Conservation (phyloP, 2,888 invertebrate genomes). For the Pyralis farinalis region DNA sequence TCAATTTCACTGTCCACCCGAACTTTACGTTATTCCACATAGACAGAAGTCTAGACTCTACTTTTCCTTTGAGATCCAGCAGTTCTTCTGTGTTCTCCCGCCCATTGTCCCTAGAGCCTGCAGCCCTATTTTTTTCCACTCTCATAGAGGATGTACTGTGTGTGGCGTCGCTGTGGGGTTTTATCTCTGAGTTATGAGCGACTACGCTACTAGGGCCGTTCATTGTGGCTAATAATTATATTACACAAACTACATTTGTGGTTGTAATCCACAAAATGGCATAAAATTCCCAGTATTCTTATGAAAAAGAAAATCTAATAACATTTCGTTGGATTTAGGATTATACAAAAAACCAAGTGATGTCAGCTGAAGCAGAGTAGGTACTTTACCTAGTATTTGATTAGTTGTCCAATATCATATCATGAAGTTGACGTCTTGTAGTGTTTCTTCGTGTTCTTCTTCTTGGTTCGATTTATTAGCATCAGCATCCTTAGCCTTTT, state of each 20-base stretch:
- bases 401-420: too few relatives aligned
- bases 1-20: slow-evolving; percentile 90
- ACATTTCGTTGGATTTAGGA: neutral
- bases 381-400: too few relatives aligned
- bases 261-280: neutral
- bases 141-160: slow-evolving; percentile 38
- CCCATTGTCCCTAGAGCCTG: slow-evolving; percentile 45
- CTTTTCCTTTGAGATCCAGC: slow-evolving; percentile 85
- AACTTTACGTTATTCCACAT: slow-evolving; percentile 97
- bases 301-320: neutral
- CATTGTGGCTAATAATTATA: slow-evolving; percentile 38
- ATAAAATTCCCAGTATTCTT: neutral
- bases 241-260: slow-evolving; percentile 3
- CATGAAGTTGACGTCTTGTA: too few relatives aligned
- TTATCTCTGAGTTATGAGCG: slow-evolving; percentile 41
- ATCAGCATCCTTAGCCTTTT: too few relatives aligned
- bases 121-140: slow-evolving; percentile 37
- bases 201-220: slow-evolving; percentile 51
- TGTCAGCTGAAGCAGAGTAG: too few relatives aligned
- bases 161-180: slow-evolving; percentile 35
- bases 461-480: too few relatives aligned
- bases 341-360: too few relatives aligned
- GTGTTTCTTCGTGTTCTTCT: too few relatives aligned
- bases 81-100: slow-evolving; percentile 63
- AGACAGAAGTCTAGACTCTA: slow-evolving; percentile 90